Evolutionary conservation across 2,113 vertebrate genomes (phyloP).

Genomic region (Dicerorhinus sumatrensis): DNA sequence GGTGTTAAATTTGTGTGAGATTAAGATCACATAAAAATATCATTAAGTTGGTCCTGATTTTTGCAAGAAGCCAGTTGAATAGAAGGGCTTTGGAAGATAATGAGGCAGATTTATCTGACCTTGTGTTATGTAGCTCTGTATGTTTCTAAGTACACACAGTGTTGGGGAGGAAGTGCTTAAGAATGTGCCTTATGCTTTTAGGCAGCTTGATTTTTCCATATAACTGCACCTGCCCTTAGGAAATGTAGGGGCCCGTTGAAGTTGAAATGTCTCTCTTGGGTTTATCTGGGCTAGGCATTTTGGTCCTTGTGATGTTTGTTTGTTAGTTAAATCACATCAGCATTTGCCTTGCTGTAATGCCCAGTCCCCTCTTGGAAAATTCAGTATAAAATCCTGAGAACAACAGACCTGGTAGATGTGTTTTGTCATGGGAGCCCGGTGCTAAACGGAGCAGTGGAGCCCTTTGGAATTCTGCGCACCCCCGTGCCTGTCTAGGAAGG

Average conservation of each 20-base stretch:
- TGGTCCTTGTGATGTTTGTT: neutral
- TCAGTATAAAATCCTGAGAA: rapidly evolving
- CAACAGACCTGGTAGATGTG: neutral
- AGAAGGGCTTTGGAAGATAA: neutral
- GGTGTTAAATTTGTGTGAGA: neutral
- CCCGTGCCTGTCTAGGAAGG: neutral
- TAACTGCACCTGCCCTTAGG: neutral
- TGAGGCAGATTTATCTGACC: neutral
- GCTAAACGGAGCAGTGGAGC: neutral
- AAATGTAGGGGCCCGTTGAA: too few relatives aligned
- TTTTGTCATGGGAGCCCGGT: neutral
- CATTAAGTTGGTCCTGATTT: neutral
- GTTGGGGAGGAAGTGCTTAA: too few relatives aligned
- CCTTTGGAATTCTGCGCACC: neutral
- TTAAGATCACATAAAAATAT: neutral
- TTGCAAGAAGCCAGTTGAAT: neutral
- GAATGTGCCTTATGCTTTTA: rapidly evolving
- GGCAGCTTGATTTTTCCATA: neutral
- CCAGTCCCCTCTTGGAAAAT: neutral
- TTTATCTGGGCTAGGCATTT: neutral
- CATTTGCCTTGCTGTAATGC: neutral
- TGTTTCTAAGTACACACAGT: rapidly evolving
- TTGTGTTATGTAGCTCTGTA: too few relatives aligned
- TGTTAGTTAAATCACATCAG: neutral
- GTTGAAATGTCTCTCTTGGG: neutral